phyloP scores from a whole-genome alignment of 2,113 vertebrate species.

The Ctenodactylus gundi region DNA sequence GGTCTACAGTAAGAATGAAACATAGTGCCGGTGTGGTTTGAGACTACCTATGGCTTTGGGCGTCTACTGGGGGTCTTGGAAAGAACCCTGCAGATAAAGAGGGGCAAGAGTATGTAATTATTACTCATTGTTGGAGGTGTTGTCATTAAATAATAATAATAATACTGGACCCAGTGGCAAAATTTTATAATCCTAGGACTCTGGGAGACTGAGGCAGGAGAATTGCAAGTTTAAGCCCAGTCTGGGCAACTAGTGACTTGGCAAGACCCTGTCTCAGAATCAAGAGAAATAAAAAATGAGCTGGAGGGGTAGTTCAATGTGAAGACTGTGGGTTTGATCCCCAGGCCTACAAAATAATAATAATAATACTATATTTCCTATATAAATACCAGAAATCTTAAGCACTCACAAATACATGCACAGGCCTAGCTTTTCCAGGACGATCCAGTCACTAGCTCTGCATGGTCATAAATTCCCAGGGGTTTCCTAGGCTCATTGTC shows the following conservation, averaged over 20 bases:
- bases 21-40: not conserved
- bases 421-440: not conserved
- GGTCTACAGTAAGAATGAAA: not conserved
- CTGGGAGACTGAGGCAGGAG: no score
- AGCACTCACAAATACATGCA: not conserved
- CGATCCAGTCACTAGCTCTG: not conserved
- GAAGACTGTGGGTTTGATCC: no score
- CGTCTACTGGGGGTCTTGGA: not conserved
- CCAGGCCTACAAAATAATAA: not conserved
- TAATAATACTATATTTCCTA: not conserved
- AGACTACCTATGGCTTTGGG: not conserved
- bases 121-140: fast-evolving
- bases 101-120: not conserved
- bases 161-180: no score
- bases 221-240: no score
- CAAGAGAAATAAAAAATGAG: no score
- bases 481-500: not conserved
- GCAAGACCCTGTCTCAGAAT: no score
- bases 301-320: no score
- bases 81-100: not conserved
- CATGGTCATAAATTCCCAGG: not conserved
- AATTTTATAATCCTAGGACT: no score
- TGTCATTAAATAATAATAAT: not conserved
- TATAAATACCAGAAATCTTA: not conserved
- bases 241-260: no score